phyloP scores from a whole-genome alignment of 2,888 invertebrate species.

The Apotomis capreana region DNA sequence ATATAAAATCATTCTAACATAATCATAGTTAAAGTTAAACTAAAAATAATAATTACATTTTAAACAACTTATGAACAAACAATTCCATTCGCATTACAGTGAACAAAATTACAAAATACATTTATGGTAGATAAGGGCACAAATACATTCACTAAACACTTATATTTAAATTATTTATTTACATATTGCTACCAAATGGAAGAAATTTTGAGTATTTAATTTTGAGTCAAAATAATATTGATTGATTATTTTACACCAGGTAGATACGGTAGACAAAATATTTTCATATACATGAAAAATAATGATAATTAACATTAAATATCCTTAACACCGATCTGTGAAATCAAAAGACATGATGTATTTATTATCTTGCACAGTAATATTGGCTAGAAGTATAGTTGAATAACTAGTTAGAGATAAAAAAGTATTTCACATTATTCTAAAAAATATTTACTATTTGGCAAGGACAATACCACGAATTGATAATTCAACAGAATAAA shows the following conservation, averaged over 20 bases:
- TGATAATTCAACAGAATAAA: not conserved
- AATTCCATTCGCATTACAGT: constrained; percentile 48
- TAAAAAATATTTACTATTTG: constrained; percentile 17
- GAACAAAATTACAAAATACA: constrained; percentile 34
- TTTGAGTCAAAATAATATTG: not conserved
- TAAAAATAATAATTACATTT: constrained; percentile 32
- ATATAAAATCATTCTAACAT: not conserved
- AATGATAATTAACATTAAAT: too few relatives aligned
- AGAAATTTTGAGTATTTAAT: constrained; percentile 22
- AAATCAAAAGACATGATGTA: not conserved
- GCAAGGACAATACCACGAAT: constrained; percentile 18
- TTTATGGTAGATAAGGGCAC: constrained; percentile 28
- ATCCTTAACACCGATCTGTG: not conserved
- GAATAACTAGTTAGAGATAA: not conserved
- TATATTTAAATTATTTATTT: constrained; percentile 23
- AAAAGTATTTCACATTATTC: constrained; percentile 13
- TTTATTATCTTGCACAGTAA: not conserved
- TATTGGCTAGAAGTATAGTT: not conserved
- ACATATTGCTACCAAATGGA: constrained; percentile 29
- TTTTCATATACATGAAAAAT: too few relatives aligned
- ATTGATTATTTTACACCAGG: not conserved
- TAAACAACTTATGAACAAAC: constrained; percentile 43
- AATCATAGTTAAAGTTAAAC: constrained; percentile 1
- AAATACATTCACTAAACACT: constrained; percentile 38
- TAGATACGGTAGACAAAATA: too few relatives aligned